A percentile compares a stretch with the other conserved stretches of the same genome.
Evolutionary conservation across 2,113 vertebrate species (phyloP).

Genomic region (Martes martes): DNA sequence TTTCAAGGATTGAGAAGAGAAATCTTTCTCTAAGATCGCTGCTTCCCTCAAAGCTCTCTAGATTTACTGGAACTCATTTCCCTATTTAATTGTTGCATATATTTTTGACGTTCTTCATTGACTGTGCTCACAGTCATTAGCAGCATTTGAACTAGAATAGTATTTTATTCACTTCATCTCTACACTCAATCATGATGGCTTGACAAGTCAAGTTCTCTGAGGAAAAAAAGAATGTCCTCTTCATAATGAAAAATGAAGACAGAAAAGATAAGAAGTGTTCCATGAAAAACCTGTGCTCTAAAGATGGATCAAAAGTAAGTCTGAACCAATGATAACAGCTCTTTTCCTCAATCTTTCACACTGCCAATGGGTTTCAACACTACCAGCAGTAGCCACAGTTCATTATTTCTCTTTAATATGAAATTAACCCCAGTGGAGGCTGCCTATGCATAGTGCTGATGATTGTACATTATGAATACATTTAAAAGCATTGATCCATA

Average conservation of each 20-base stretch:
- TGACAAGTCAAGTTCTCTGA: not conserved
- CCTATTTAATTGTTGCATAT: not conserved
- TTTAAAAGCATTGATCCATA: not conserved
- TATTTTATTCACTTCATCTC: not conserved
- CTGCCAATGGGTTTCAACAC: not conserved
- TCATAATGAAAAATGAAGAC: not conserved
- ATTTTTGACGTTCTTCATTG: not conserved
- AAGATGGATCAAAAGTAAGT: not conserved
- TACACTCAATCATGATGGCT: not conserved
- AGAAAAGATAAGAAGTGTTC: not conserved
- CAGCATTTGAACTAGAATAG: not conserved
- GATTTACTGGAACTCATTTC: not conserved
- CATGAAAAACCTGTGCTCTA: not conserved
- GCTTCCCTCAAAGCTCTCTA: not conserved
- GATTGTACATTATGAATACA: not conserved
- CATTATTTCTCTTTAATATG: not conserved
- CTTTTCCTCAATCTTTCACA: not conserved
- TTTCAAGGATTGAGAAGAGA: not conserved
- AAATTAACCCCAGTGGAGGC: not conserved
- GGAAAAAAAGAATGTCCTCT: not conserved
- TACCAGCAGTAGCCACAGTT: not conserved
- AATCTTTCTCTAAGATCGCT: not conserved
- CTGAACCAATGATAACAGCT: not conserved
- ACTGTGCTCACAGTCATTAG: not conserved
- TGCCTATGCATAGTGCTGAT: not conserved